Conservation (phyloP, 2,797 vertebrate genomes). For the Arnoldichthys spilopterus region DNA sequence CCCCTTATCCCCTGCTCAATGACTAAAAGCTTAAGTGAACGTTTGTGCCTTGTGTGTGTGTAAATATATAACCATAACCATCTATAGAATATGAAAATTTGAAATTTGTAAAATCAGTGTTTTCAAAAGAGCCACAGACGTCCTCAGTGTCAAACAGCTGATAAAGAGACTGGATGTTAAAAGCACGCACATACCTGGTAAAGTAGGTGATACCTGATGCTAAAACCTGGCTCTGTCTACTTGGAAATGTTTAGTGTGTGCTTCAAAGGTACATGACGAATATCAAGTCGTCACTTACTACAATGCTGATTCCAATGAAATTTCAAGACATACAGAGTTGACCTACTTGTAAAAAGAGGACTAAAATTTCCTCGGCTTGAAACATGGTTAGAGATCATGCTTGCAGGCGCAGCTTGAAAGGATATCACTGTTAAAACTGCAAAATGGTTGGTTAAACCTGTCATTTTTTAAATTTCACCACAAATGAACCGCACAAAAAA, state of each 20-base stretch:
- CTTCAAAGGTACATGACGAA: constrained; percentile 14
- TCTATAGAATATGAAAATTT: neutral
- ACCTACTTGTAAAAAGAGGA: constrained; percentile 27
- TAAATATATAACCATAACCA: neutral
- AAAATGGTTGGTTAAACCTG: neutral
- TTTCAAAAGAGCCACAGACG: neutral
- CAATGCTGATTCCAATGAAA: constrained; percentile 18
- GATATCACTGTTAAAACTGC: neutral
- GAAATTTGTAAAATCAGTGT: neutral
- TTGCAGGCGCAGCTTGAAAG: neutral
- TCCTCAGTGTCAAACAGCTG: neutral
- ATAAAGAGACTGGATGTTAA: neutral
- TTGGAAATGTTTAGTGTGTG: constrained; percentile 23
- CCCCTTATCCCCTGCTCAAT: constrained; percentile 13
- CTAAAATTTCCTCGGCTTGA: constrained; percentile 13
- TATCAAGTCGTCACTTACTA: constrained; percentile 18
- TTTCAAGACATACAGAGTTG: constrained; percentile 15
- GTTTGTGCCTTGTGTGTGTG: neutral
- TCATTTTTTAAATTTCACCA: neutral
- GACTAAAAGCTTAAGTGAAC: constrained; percentile 2
- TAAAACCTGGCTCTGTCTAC: constrained; percentile 25
- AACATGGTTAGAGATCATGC: constrained; percentile 1
- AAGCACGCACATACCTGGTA: neutral
- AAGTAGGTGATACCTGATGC: neutral
- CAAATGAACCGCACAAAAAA: neutral